phyloP scores from a whole-genome alignment of 2,888 invertebrate species.

The Tanypteryx hageni region DNA sequence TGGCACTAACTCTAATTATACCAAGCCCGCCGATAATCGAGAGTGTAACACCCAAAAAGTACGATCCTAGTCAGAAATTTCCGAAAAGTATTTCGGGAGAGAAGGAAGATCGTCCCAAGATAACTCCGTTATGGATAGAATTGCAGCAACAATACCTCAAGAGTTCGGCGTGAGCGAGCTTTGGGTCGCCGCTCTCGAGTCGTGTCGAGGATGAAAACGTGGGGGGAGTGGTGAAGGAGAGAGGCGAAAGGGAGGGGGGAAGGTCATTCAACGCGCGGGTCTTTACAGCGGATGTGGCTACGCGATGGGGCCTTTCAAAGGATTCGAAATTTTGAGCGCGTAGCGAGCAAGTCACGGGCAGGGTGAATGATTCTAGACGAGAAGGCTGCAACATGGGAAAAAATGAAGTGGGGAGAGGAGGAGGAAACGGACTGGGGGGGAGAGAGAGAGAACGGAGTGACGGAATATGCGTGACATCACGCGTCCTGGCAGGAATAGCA shows the following conservation, averaged over 20 bases:
- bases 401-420: neutral
- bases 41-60: too few species aligned
- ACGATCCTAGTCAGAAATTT: too few species aligned
- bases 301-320: neutral
- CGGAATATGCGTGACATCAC: conserved; percentile 20
- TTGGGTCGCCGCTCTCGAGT: neutral
- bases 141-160: neutral
- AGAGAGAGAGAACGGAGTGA: neutral
- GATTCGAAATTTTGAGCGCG: conserved; percentile 41
- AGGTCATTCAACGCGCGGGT: conserved; percentile 13
- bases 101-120: neutral
- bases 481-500: neutral
- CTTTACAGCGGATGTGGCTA: conserved; percentile 8
- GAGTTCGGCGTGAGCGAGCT: neutral
- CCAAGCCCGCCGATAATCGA: too few species aligned
- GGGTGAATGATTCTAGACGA: conserved; percentile 4
- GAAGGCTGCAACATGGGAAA: neutral
- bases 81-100: neutral
- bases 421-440: neutral
- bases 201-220: neutral
- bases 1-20: too few species aligned
- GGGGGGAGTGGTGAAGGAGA: neutral
- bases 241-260: neutral
- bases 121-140: neutral
- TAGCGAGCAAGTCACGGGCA: neutral